Evolutionary conservation across 2,797 vertebrate species (phyloP).

Genomic region (Chrysocyon brachyurus): DNA sequence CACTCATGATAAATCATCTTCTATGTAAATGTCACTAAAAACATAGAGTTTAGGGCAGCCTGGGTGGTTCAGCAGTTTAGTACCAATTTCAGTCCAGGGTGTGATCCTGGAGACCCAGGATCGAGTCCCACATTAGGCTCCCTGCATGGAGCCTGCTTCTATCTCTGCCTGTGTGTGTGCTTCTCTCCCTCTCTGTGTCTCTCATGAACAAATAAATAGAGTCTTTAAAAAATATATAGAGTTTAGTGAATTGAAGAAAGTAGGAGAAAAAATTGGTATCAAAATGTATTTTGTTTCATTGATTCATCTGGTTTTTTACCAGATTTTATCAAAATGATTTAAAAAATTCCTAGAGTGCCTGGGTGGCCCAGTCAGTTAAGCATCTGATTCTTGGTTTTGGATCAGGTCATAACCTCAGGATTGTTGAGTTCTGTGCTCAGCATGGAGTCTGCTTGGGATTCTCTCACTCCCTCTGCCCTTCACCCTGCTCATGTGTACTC

Average conservation of each 20-base stretch:
- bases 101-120: too few species aligned
- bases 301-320: not conserved
- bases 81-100: too few species aligned
- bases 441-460: not conserved
- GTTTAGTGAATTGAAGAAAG: not conserved
- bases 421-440: not conserved
- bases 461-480: not conserved
- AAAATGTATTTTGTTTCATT: constrained; percentile 3
- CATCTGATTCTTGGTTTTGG: not conserved
- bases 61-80: too few species aligned
- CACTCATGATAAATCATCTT: not conserved
- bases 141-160: too few species aligned
- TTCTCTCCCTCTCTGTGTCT: too few species aligned
- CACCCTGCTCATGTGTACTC: not conserved
- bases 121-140: too few species aligned
- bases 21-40: constrained; percentile 11
- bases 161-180: too few species aligned
- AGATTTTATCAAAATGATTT: not conserved
- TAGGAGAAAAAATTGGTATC: not conserved
- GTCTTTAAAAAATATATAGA: not conserved
- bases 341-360: not conserved
- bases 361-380: not conserved
- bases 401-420: not conserved
- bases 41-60: not conserved
- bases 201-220: too few species aligned